Evolutionary conservation across 2,888 invertebrate species (phyloP), one percentile per base, ranked within the genome.

Genomic region (Polydrusus tereticollis): DNA sequence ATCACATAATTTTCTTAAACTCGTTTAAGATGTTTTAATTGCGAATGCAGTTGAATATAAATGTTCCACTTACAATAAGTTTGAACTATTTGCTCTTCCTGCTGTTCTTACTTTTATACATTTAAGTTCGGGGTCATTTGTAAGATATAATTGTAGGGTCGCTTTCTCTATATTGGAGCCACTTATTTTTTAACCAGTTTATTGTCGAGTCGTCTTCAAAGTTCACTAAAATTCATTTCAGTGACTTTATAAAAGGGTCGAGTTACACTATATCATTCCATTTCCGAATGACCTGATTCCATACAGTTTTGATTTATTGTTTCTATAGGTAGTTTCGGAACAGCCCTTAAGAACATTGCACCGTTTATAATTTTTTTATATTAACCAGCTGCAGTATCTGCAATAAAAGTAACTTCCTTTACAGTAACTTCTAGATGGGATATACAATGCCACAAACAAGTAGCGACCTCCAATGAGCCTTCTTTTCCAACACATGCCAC

Each of bases 401-500:
- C 72, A 66, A 66, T 74, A 33, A 75, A 64, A 45, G 73, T 74
- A 26, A 74, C 64, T 43, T 74, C 74, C 20, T 66, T 66, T 26
- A 58, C 26, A 12, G 4, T 16, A 21, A 20, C 41, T 8, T 38
- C 47, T 23, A 72, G 41, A 16, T 26, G 14, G 20, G 18, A 18
- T 21, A 59, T 18, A 38, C 12, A 29, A 21, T 75, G 26, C 65
- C 69, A 59, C 47, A 75, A 57, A 36, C 66, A 70, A 18, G 70
- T 67, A 33, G 72, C 72, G 29, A 67, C 52, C 29, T 71, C 71
- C 45, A 65, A 66, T n/a, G 73, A 70, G 3, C 75, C 75, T 45
- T 71, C 72, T 16, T 68, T 64, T 41, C 75, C 76, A 43, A 59
- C 57, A 55, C 69, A 52, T 74, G 74, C 74, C 74, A 77, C 75